Conservation (phyloP, 2,888 invertebrate species). For the Acleris laterana region DNA sequence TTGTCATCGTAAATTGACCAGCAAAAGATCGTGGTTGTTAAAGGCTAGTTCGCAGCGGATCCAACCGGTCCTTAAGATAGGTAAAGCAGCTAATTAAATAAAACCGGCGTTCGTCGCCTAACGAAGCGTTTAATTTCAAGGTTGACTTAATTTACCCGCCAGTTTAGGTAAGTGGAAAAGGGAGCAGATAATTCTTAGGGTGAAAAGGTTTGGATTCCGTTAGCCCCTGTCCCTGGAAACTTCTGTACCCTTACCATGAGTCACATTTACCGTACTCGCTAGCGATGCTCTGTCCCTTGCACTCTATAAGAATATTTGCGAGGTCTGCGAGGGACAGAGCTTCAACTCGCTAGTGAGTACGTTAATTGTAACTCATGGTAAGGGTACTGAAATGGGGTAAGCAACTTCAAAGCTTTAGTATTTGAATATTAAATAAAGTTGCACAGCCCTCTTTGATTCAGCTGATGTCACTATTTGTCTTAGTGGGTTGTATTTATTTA, state of each 20-base stretch:
- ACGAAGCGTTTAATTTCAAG: conserved; percentile 33
- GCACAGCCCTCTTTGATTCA: conserved; percentile 17
- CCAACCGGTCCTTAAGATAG: neutral
- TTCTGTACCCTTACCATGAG: too few relatives aligned
- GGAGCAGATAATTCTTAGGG: conserved; percentile 32
- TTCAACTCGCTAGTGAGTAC: too few relatives aligned
- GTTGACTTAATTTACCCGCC: conserved; percentile 29
- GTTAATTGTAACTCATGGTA: too few relatives aligned
- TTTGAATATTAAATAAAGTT: conserved; percentile 27
- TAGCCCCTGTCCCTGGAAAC: conserved; percentile 9
- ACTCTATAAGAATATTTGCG: too few relatives aligned
- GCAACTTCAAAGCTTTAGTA: conserved; percentile 25
- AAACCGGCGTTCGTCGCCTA: conserved; percentile 13
- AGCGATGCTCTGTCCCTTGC: too few relatives aligned
- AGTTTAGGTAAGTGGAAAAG: conserved; percentile 29
- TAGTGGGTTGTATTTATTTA: neutral
- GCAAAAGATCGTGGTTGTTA: neutral
- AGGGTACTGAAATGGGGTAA: conserved; percentile 23
- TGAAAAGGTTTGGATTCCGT: conserved; percentile 17
- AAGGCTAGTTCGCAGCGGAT: neutral
- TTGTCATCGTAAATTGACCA: neutral
- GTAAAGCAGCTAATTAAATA: conserved; percentile 29
- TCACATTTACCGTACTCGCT: too few relatives aligned
- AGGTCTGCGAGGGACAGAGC: too few relatives aligned
- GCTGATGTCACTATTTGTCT: conserved; percentile 22